Base-by-base conservation (phyloP, 2,888 invertebrate species). In the Pegoplata infirma region DNA sequence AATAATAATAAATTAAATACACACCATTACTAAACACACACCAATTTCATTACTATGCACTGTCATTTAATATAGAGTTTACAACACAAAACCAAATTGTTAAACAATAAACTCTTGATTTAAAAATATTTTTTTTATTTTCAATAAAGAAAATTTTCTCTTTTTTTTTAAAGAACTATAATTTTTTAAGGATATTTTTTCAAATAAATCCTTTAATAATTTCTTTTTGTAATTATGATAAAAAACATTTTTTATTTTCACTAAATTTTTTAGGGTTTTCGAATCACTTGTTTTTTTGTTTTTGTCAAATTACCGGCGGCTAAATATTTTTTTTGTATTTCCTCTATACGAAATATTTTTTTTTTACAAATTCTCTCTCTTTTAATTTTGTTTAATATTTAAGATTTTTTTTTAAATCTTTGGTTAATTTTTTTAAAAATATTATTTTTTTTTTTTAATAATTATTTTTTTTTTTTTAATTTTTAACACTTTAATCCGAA, bases 21-120 rank as follows among this genome's bases (percentile, higher is more conserved):
- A 83, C 87, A 87, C 87, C 87, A 87, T 87, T 87, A 88, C 87
- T 87, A 87, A 85, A 87, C 87, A 87, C 86, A 88, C 86, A 87
- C 86, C 87, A 85, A 84, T 87, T 82, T 88, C 87, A 88, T 87
- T 88, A 87, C 88, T 87, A 85, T 87, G 87, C 87, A 87, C 88
- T 88, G 88, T 87, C 87, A 87, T 87, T 88, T 87, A 87, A 87
- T 85, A 80, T 74, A 80, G 59, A 78, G 76, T 77, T 82, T 63
- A 47, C 10, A 40, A 44, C 67, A 71, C 67, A 64, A 71, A 69
- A 23, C n/a, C 10, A 71, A 74, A 71, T 71, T 74, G 78, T 74
- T 76, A 73, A 69, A 71, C 46, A 61, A 75, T 55, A 47, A 80
- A 77, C 58, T 58, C 23, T 19, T 71, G 12, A 4, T 1, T 40